phyloP scores from a whole-genome alignment of 2,113 vertebrate genomes.

The Triplophysa dalaica region DNA sequence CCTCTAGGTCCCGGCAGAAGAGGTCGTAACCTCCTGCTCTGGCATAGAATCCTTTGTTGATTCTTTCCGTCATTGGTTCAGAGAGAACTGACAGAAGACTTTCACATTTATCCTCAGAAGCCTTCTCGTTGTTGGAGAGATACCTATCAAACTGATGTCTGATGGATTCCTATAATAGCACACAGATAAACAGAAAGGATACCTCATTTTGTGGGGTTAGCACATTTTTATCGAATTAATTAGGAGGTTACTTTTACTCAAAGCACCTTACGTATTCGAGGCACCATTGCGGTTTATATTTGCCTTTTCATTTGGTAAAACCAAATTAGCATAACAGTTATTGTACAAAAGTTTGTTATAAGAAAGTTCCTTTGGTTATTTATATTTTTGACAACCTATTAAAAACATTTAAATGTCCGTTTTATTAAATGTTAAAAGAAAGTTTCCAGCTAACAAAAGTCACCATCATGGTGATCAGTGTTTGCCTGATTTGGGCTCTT shows the following conservation, averaged over 20 bases:
- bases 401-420: no score
- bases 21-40: conserved; percentile 46
- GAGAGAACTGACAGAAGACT: conserved; percentile 38
- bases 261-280: no score
- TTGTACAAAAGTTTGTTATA: no score
- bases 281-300: background rate
- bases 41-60: conserved; percentile 35
- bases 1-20: conserved; percentile 43
- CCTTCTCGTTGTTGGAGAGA: conserved; percentile 40
- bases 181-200: conserved; percentile 5
- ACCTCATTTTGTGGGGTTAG: background rate
- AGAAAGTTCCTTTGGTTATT: no score
- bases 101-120: conserved; percentile 31
- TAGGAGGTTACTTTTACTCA: background rate
- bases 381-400: no score
- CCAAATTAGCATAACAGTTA: no score
- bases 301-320: background rate
- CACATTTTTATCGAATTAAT: background rate
- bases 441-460: no score
- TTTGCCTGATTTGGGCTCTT: no score
- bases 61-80: background rate
- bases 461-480: no score
- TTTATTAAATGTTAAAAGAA: no score
- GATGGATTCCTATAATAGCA: conserved; percentile 35
- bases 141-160: background rate